Evolutionary conservation across 2,888 invertebrate species (phyloP).

Genomic region (Scrobipalpa atriplicella): DNA sequence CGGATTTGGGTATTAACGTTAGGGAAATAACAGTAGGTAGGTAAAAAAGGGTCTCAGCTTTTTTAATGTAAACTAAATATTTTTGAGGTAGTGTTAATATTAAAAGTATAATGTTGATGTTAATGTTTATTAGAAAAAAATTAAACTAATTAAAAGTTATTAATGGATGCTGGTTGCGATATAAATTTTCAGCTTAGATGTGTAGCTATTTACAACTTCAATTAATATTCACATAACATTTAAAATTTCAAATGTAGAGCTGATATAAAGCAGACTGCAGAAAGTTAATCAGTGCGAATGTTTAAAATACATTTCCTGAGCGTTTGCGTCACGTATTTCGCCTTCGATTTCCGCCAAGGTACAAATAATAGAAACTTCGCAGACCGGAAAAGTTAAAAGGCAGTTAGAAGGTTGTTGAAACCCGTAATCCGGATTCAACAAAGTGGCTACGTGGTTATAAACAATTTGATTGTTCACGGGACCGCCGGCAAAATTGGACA

Average conservation of each 20-base stretch:
- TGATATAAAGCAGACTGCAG: background rate
- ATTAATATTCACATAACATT: too few species aligned
- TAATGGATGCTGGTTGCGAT: too few species aligned
- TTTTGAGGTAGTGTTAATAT: too few species aligned
- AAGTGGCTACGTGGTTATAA: conserved; percentile 42
- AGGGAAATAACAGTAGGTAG: background rate
- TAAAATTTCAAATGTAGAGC: too few species aligned
- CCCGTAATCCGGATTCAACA: conserved; percentile 23
- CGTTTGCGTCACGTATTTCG: background rate
- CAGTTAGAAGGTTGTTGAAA: conserved; percentile 19
- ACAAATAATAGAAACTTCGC: background rate
- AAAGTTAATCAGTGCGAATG: background rate
- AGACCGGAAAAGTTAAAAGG: conserved; percentile 1
- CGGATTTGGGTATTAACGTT: background rate
- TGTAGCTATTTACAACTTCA: too few species aligned
- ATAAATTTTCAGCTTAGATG: too few species aligned
- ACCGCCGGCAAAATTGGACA: conserved; percentile 34
- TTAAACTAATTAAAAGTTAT: too few species aligned
- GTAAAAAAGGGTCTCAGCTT: too few species aligned
- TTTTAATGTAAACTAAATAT: too few species aligned
- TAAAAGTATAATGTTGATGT: too few species aligned
- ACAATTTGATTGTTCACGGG: conserved; percentile 51
- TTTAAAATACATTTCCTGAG: background rate
- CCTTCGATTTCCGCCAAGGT: background rate
- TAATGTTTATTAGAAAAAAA: too few species aligned